Base-by-base conservation (phyloP, 2,888 invertebrate species). In the Mesorhabditis spiculigera region DNA sequence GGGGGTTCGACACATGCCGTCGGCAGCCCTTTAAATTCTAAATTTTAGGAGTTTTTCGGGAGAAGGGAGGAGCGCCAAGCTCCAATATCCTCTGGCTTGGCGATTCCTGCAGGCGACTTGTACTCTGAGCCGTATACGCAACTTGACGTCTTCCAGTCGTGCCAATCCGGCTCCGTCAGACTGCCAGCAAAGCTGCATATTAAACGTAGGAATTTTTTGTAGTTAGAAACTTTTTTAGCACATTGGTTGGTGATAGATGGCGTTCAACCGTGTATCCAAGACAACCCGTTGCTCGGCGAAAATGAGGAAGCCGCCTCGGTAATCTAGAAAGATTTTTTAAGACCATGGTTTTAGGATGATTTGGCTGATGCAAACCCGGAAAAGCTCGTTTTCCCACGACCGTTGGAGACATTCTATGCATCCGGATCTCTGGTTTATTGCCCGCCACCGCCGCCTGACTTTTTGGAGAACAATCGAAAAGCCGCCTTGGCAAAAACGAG, bases 171-270 rank as follows among this genome's bases (percentile, higher is more conserved):
- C n/a, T 10, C 10, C 8, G n/a, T 50, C n/a, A 50, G n/a, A n/a
- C 58, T 50, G 58, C 58, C 58, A 50, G 8, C 58, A 13, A 50
- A 50, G n/a, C 58, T 50, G n/a, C 58, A 50, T 13, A 10, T 50
- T 50, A 50, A 50, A 50, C 58, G 58, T 50, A 13, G 58, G 58
- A 13, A 50, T 50, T 50, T 50, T 50, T 13, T 13, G 8, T 50
- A n/a, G 8, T n/a, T 50, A 13, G 58, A n/a, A 8, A 4, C 4
- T 28, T 68, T 70, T 77, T 50, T 66, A 77, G 77, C 76, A 0
- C 75, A 76, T 65, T 68, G 71, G 64, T 67, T 78, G 5, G 75
- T 73, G 0, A 73, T 65, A 41, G 75, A 78, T 6, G 78, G 78
- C 5, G 71, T 50, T n/a, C 58, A 50, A n/a, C 58, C 58, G n/a